Evolutionary conservation across 1,140 invertebrate genomes (phyloP).

Genomic region (Globodera ellingtonae): DNA sequence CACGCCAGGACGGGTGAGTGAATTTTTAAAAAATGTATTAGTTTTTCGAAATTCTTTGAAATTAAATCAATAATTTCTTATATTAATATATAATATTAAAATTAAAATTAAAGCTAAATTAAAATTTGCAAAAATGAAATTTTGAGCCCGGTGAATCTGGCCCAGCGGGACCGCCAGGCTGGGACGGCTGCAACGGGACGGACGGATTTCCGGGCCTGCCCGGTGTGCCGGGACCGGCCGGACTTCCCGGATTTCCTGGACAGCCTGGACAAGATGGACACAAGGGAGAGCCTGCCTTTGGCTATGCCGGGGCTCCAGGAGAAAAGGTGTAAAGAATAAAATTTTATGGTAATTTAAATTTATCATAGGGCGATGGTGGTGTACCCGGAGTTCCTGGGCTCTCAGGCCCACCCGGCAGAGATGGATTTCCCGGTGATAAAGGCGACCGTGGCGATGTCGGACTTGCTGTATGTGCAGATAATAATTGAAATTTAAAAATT

Average conservation of each 20-base stretch:
- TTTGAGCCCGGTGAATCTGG: slow-evolving; percentile 60
- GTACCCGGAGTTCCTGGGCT: slow-evolving; percentile 62
- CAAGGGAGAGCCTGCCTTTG: slow-evolving; percentile 65
- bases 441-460: slow-evolving; percentile 66
- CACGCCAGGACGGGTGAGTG: slow-evolving; percentile 44
- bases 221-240: slow-evolving; percentile 57
- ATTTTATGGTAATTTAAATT: slow-evolving; percentile 14
- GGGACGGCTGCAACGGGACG: slow-evolving; percentile 65
- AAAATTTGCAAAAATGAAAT: no score
- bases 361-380: slow-evolving; percentile 60
- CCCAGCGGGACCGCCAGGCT: slow-evolving; percentile 61
- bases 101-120: no score
- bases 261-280: slow-evolving; percentile 59
- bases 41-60: not conserved
- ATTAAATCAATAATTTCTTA: not conserved
- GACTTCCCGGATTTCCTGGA: slow-evolving; percentile 68
- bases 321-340: slow-evolving; percentile 52
- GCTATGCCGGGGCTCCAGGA: slow-evolving; percentile 60
- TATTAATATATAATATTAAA: no score
- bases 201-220: slow-evolving; percentile 62
- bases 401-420: slow-evolving; percentile 62
- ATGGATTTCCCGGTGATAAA: slow-evolving; percentile 66
- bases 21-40: not conserved
- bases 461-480: slow-evolving; percentile 65
- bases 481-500: not conserved